These are phyloP conservation scores for Plotosus lineatus DNA, from an alignment of 2,113 vertebrate genomes.

Conservation along the genomic window DNA sequence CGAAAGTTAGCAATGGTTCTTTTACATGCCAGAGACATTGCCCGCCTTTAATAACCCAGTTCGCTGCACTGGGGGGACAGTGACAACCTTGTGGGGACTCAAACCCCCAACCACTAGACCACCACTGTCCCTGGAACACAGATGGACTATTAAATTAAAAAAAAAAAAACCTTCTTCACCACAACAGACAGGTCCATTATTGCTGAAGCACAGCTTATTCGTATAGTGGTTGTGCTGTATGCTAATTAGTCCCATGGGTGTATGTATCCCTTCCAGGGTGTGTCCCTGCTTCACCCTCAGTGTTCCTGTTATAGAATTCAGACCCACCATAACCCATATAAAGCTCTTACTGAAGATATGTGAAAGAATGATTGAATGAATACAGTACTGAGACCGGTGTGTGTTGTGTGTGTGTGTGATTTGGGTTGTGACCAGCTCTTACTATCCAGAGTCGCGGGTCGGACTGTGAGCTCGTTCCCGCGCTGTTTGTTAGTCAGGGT, in stretches of 20 bases:
- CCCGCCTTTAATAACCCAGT: no score
- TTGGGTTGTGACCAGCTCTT: constrained; percentile 41
- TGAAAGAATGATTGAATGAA: background rate
- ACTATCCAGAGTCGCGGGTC: constrained; percentile 90
- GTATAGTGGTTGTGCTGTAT: background rate
- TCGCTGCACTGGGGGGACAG: no score
- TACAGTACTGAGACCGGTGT: background rate
- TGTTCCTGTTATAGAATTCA: background rate
- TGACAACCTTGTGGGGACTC: no score
- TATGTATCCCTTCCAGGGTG: background rate
- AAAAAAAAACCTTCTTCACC: no score
- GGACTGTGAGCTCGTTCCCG: constrained; percentile 87
- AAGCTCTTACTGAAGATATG: background rate
- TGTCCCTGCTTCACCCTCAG: background rate
- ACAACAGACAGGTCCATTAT: no score
- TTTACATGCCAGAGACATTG: no score
- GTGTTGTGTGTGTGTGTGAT: background rate
- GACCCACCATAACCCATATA: background rate
- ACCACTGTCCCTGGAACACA: no score
- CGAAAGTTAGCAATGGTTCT: no score
- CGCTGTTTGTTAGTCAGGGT: constrained; percentile 92
- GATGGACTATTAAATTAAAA: no score
- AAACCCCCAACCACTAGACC: no score
- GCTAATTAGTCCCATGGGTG: background rate
- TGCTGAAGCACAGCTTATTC: no score